Evolutionary conservation across 1,140 invertebrate genomes (phyloP).

Genomic region (Spodoptera litura): DNA sequence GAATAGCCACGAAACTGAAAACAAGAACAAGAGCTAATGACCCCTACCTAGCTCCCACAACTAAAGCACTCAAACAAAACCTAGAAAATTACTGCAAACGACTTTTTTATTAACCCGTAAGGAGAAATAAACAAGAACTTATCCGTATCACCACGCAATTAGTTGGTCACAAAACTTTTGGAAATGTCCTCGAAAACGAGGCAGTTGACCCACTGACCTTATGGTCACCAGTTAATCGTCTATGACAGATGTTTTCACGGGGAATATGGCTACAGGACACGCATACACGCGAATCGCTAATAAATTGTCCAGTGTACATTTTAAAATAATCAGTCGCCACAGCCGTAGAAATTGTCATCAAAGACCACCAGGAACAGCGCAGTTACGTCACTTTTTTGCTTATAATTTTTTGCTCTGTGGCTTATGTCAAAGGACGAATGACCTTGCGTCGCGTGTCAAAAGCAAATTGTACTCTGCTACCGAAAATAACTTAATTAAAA

Average conservation of each 20-base stretch:
- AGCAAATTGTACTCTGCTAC: conserved; percentile 58
- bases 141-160: conserved; percentile 55
- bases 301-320: conserved; percentile 65
- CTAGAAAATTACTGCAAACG: conserved; percentile 35
- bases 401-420: conserved; percentile 54
- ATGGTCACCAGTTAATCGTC: conserved; percentile 61
- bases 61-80: conserved; percentile 28
- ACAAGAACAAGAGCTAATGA: conserved; percentile 20
- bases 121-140: conserved; percentile 42
- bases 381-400: not conserved
- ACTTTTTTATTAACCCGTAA: conserved; percentile 46
- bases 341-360: conserved; percentile 19
- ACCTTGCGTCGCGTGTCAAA: conserved; percentile 76
- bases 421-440: conserved; percentile 51
- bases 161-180: conserved; percentile 52
- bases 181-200: conserved; percentile 58
- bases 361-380: not conserved
- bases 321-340: conserved; percentile 43
- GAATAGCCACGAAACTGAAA: not conserved
- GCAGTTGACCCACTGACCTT: conserved; percentile 74
- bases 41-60: too few relatives aligned
- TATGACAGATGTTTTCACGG: conserved; percentile 78
- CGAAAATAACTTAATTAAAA: conserved; percentile 63
- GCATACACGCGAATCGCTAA: conserved; percentile 64
- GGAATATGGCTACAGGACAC: conserved; percentile 60